These are phyloP conservation scores for Geotrupes spiniger DNA, from an alignment of 2,888 invertebrate species.

Conservation along the genomic window DNA sequence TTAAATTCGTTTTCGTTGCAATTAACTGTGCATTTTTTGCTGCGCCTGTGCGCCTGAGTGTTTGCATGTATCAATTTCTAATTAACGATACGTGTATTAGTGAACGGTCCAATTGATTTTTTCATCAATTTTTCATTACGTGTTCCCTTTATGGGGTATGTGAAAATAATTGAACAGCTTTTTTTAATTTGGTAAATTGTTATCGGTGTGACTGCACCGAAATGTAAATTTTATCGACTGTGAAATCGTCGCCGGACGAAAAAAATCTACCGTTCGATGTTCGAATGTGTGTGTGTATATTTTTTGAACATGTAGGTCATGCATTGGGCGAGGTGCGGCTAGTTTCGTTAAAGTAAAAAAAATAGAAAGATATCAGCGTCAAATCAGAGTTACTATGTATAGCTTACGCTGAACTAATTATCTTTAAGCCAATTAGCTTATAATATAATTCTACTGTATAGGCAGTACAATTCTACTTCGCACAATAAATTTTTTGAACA, in stretches of 20 bases:
- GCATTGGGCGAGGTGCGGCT: too few relatives aligned
- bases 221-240: conserved; percentile 24
- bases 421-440: too few relatives aligned
- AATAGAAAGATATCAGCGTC: too few relatives aligned
- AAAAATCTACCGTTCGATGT: conserved; percentile 11
- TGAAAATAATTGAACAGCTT: conserved; percentile 25
- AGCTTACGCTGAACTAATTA: too few relatives aligned
- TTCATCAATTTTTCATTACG: conserved; percentile 27
- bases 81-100: conserved; percentile 25
- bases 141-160: conserved; percentile 14
- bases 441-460: too few relatives aligned
- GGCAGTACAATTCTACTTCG: too few relatives aligned
- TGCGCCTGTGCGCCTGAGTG: conserved; percentile 1
- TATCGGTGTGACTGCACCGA: conserved; percentile 19
- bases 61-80: conserved; percentile 18
- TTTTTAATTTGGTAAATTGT: conserved; percentile 26
- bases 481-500: too few relatives aligned
- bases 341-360: too few relatives aligned
- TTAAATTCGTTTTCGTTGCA: conserved; percentile 2
- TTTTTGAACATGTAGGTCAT: too few relatives aligned
- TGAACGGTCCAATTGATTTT: conserved; percentile 25
- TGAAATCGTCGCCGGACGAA: conserved; percentile 16
- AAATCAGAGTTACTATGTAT: too few relatives aligned
- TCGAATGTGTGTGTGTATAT: neutral
- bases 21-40: conserved; percentile 10